phyloP scores from a whole-genome alignment of 2,888 invertebrate species.

The Fissipunctia ypsillon region DNA sequence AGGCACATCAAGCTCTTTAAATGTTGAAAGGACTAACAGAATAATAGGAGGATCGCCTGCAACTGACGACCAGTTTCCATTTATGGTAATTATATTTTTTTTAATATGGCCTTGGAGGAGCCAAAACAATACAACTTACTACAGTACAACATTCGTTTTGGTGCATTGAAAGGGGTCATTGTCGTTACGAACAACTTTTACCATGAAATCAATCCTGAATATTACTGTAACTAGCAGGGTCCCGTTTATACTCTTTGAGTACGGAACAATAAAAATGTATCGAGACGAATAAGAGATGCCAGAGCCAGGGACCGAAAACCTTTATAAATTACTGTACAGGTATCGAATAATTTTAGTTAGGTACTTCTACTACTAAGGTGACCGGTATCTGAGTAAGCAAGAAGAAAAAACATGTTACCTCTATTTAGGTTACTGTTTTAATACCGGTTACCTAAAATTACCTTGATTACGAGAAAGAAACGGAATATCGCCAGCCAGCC shows the following conservation, averaged over 20 bases:
- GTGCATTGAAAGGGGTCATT: neutral
- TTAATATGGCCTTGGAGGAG: no score
- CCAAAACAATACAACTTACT: neutral
- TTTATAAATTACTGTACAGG: no score
- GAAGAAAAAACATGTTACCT: no score
- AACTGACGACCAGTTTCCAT: neutral
- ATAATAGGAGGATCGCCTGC: slow-evolving; percentile 5
- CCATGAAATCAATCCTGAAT: neutral
- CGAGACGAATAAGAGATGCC: neutral
- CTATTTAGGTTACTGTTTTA: no score
- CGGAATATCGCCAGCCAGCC: no score
- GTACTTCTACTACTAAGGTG: no score
- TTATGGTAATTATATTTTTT: slow-evolving; percentile 27
- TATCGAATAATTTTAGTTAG: no score
- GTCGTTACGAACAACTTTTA: neutral
- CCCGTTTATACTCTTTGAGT: neutral
- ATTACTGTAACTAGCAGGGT: neutral
- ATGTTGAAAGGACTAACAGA: slow-evolving; percentile 17
- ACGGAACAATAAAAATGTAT: neutral
- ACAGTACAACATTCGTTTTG: neutral
- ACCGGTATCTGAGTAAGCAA: no score
- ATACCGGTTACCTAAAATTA: no score
- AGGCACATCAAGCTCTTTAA: slow-evolving; percentile 22
- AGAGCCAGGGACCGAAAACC: no score
- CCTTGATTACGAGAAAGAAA: no score